Conservation (phyloP, 2,888 invertebrate species). For the Thysanoteuthis rhombus region DNA sequence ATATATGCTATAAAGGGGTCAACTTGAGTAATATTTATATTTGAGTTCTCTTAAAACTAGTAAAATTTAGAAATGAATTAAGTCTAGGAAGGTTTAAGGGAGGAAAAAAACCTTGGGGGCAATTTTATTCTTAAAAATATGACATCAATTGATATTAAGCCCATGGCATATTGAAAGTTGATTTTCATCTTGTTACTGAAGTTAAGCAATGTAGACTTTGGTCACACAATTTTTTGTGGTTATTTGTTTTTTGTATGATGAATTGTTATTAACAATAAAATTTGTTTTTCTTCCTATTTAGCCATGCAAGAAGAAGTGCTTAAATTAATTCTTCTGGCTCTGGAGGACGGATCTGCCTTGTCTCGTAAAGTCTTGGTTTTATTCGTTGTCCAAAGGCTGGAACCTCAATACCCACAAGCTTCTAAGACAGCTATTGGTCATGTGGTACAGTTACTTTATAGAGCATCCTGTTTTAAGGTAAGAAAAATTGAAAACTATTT, state of each 20-base stretch:
- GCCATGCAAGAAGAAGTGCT: slow-evolving; percentile 99
- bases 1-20: too few species aligned
- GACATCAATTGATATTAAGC: too few species aligned
- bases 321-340: slow-evolving; percentile 86
- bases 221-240: not conserved
- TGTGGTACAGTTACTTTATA: slow-evolving; percentile 95
- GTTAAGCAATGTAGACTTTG: not conserved
- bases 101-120: too few species aligned
- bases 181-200: not conserved
- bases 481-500: slow-evolving; percentile 37
- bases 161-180: too few species aligned
- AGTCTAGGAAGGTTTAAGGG: too few species aligned
- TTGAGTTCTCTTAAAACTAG: too few species aligned
- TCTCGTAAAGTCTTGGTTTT: slow-evolving; percentile 84
- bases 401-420: slow-evolving; percentile 82
- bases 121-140: too few species aligned
- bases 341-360: slow-evolving; percentile 94
- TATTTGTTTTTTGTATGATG: not conserved
- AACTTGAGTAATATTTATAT: too few species aligned
- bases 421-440: slow-evolving; percentile 99
- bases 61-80: too few species aligned
- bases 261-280: not conserved
- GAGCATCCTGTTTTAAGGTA: slow-evolving; percentile 98
- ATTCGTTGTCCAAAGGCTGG: slow-evolving; percentile 96
- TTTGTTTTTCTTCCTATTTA: slow-evolving; percentile 47